Evolutionary conservation across 2,888 invertebrate genomes (phyloP), one percentile per base, ranked within the genome.

Genomic region (Ornithoptera priamus): DNA sequence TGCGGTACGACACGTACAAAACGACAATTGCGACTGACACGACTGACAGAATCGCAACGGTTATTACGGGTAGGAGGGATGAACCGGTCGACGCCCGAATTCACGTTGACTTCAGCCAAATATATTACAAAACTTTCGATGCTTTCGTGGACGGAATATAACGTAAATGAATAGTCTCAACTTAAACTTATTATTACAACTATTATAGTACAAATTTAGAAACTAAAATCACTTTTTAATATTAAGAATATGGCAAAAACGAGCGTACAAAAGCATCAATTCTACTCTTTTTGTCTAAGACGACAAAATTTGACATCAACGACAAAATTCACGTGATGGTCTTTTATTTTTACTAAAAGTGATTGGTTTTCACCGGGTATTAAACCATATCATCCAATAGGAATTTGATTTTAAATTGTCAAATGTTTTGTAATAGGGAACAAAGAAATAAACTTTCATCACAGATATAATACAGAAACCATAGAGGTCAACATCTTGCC

Each of bases 11-110:
- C 85, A 84, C 83, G 80, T 82, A 88, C 85, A 85, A 91, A 92
- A 90, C 90, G 89, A 90, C 86, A 88, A 88, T 77, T 80, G 83
- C 80, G 83, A 81, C 80, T 78, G 82, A 82, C 75, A 82, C 76
- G 82, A 75, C 71, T 77, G 77, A 75, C 76, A 79, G 78, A 77
- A 75, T 73, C 73, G 81, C 85, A 85, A 86, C 90, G 88, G 88
- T 88, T 82, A 75, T 84, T 75, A 85, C 84, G 80, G 81, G 87
- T 88, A 88, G 90, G 82, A 89, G 90, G 91, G 91, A 89, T 87
- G 89, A 82, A 91, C 90, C 92, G 91, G 92, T 92, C 85, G 91
- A 92, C 92, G 92, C 92, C 92, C 91, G 91, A 88, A 87, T 86
- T 88, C 83, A 85, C 85, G 85, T 85, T 84, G 79, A 81, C 79